Evolutionary conservation across 1,140 invertebrate genomes (phyloP).

Genomic region (Neelides sp.): DNA sequence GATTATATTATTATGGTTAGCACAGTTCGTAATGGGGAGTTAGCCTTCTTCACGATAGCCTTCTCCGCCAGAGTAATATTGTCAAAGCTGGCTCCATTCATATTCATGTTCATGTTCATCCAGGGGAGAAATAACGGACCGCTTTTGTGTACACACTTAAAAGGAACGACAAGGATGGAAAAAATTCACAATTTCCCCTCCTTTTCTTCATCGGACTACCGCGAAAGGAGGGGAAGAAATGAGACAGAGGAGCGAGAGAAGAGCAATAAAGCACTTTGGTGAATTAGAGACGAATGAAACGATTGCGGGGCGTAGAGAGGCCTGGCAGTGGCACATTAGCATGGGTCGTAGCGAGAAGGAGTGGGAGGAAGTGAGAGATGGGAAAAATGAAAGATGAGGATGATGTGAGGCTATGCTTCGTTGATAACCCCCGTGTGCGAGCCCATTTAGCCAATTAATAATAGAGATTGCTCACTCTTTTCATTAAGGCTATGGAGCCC

Average conservation of each 20-base stretch:
- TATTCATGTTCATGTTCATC: too few relatives aligned
- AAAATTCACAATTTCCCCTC: neutral
- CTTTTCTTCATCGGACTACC: neutral
- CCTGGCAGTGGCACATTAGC: neutral
- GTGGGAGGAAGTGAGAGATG: neutral
- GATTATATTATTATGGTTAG: too few relatives aligned
- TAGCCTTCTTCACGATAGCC: too few relatives aligned
- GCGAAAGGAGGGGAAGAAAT: slow-evolving; percentile 11
- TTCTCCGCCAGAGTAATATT: too few relatives aligned
- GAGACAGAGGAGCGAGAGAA: slow-evolving; percentile 10
- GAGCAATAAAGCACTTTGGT: slow-evolving; percentile 30
- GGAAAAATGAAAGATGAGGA: neutral
- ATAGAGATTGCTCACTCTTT: slow-evolving; percentile 16
- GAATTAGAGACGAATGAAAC: slow-evolving; percentile 24
- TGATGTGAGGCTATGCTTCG: neutral
- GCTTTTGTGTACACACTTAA: neutral
- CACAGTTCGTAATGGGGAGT: too few relatives aligned
- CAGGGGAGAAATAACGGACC: neutral
- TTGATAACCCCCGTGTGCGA: slow-evolving; percentile 20
- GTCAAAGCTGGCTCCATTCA: too few relatives aligned
- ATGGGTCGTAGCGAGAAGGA: slow-evolving; percentile 4
- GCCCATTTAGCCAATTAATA: slow-evolving; percentile 27
- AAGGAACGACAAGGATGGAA: neutral
- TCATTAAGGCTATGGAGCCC: slow-evolving; percentile 9
- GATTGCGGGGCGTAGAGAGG: slow-evolving; percentile 4